phyloP scores from a whole-genome alignment of 2,797 vertebrate genomes.

The Benthosema pterotum region DNA sequence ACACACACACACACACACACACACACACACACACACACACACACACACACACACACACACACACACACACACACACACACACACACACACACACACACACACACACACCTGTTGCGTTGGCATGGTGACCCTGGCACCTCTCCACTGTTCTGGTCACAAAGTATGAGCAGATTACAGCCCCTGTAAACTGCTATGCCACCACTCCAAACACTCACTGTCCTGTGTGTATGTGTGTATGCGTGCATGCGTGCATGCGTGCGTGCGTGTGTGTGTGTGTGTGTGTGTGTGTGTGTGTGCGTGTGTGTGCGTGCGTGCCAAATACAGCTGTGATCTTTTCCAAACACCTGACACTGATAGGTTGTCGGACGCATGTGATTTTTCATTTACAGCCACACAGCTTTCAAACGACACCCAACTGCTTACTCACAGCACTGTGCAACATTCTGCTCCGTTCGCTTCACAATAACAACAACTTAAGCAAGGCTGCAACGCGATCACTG shows the following conservation, averaged over 20 bases:
- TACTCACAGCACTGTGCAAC: background rate
- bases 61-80: background rate
- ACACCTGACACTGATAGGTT: background rate
- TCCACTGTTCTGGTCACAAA: background rate
- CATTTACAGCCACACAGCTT: no score
- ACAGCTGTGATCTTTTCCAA: background rate
- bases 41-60: constrained; percentile 15
- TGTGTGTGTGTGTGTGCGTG: background rate
- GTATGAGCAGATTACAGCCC: background rate
- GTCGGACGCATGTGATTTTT: no score
- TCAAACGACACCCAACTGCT: background rate
- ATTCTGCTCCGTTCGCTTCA: background rate
- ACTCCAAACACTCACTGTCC: no score
- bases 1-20: constrained; percentile 3
- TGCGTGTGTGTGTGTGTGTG: background rate
- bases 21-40: constrained; percentile 5
- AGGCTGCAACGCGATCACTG: background rate
- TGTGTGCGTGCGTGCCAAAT: background rate
- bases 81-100: constrained; percentile 2
- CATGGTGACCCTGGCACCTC: constrained; percentile 5
- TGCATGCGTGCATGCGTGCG: background rate
- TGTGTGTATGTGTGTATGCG: background rate
- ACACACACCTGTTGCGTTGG: constrained; percentile 22
- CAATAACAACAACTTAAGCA: background rate
- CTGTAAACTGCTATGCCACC: background rate